A percentile compares a stretch with the other conserved stretches of the same genome.
These are phyloP conservation scores for Platyura marginata DNA, from an alignment of 1,140 invertebrate genomes.

Conservation along the genomic window DNA sequence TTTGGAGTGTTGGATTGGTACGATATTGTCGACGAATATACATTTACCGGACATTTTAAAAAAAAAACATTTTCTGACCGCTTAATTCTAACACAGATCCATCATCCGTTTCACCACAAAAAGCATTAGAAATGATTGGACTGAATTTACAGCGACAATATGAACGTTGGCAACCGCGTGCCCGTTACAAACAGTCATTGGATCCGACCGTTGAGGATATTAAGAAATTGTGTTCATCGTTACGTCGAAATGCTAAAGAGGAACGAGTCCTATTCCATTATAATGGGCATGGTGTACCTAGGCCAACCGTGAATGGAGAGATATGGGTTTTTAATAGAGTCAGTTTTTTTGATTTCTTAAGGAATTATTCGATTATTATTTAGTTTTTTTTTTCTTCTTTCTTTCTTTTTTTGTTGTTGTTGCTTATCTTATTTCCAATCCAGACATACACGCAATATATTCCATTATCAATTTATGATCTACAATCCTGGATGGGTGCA, in stretches of 20 bases:
- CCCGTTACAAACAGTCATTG: slow-evolving; percentile 86
- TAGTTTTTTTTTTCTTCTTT: no score
- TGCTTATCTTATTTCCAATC: no score
- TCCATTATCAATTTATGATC: slow-evolving; percentile 92
- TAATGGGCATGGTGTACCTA: slow-evolving; percentile 98
- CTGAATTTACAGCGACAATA: slow-evolving; percentile 88
- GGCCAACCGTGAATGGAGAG: slow-evolving; percentile 94
- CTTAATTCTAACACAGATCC: slow-evolving; percentile 38
- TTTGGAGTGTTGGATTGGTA: slow-evolving; percentile 94
- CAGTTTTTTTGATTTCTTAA: slow-evolving; percentile 13
- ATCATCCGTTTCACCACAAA: slow-evolving; percentile 68
- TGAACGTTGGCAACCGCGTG: slow-evolving; percentile 92
- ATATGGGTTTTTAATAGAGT: slow-evolving; percentile 99
- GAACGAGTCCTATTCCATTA: slow-evolving; percentile 98
- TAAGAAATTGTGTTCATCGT: slow-evolving; percentile 86
- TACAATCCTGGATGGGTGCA: slow-evolving; percentile 97
- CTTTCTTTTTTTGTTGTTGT: no score
- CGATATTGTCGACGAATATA: no score
- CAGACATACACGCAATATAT: slow-evolving; percentile 98
- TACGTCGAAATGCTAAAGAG: slow-evolving; percentile 95
- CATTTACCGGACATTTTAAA: no score
- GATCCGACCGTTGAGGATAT: slow-evolving; percentile 98
- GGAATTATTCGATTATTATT: no score
- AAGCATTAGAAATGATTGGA: slow-evolving; percentile 87
- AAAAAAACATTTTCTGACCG: no score